Conservation (phyloP, 2,113 vertebrate species). For the Nycticebus coucang region DNA sequence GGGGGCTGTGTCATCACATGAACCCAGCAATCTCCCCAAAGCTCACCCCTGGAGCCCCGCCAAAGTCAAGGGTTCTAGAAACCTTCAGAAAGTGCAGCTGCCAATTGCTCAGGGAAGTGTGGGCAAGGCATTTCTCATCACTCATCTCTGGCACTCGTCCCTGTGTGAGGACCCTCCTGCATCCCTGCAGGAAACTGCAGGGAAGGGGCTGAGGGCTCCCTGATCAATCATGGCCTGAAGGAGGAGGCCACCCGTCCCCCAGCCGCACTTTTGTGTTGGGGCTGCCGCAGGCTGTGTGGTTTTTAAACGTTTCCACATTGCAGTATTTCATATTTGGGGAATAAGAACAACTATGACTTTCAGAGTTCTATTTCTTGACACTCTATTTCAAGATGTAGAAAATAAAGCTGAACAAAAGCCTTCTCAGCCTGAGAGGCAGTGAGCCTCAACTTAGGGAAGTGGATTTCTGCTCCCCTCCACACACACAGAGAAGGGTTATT, state of each 20-base stretch:
- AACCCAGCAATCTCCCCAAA: background rate
- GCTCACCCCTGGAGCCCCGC: background rate
- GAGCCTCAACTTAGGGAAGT: background rate
- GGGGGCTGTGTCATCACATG: background rate
- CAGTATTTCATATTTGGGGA: background rate
- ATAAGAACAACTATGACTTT: background rate
- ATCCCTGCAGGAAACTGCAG: background rate
- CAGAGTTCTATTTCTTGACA: constrained; percentile 5
- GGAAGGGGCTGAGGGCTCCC: background rate
- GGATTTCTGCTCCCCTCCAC: background rate
- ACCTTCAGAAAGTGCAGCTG: background rate
- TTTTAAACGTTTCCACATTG: background rate
- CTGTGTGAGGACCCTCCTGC: background rate
- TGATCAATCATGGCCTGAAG: too few species aligned
- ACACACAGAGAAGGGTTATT: background rate
- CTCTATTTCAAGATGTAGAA: background rate
- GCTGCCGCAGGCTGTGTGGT: background rate
- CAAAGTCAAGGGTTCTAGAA: background rate
- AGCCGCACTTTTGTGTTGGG: background rate
- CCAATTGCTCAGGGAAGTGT: too few species aligned
- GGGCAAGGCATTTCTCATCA: background rate
- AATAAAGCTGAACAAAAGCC: constrained; percentile 1
- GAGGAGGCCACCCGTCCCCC: background rate
- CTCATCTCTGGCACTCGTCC: background rate
- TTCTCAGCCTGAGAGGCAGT: background rate